Evolutionary conservation across 2,113 vertebrate genomes (phyloP), one percentile per base, ranked within the genome.

Genomic region (Stercorarius parasiticus): DNA sequence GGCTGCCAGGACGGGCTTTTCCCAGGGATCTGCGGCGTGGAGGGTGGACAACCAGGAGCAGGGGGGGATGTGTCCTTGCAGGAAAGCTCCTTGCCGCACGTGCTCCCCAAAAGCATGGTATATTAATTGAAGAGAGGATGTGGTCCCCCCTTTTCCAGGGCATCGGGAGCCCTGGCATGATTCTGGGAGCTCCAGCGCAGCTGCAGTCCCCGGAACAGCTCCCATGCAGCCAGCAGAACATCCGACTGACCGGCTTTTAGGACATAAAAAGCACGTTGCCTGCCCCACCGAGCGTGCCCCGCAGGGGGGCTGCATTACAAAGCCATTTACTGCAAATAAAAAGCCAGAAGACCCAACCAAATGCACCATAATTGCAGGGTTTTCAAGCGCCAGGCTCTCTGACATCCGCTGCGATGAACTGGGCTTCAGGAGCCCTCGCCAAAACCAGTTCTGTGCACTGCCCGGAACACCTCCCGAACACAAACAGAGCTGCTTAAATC

Each of bases 141-240:
- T 1, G 2, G 26, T 11, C 4, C 5, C 34, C 30, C 38, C 32
- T 15, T 27, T 62, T 16, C 17, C 23, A 6, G 1, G 22, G 45
- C 64, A 29, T 11, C 1, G 3, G 21, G 38, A 36, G 19, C 1
- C 49, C 32, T 8, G 38, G 3, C 2, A 5, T 0, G 59, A 15
- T 6, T 14, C 0, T 1, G 61, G 72, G 34, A 58, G n/a, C 20
- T 77, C 30, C 0, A 0, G 78, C 9, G 1, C 73, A 45, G 59
- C 55, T 42, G 17, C 50, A 45, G 27, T 16, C 19, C 25, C 67
- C 38, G 4, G 11, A 13, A 9, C 12, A 0, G 10, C 52, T 58
- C 53, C 86, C n/a, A 4, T 4, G 0, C 47, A 15, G 61, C 18
- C 59, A 43, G 43, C 29, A 6, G 6, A 82, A 29, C 38, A 49